Evolutionary conservation across 2,888 invertebrate genomes (phyloP).

Genomic region (Drosophila infuscata): DNA sequence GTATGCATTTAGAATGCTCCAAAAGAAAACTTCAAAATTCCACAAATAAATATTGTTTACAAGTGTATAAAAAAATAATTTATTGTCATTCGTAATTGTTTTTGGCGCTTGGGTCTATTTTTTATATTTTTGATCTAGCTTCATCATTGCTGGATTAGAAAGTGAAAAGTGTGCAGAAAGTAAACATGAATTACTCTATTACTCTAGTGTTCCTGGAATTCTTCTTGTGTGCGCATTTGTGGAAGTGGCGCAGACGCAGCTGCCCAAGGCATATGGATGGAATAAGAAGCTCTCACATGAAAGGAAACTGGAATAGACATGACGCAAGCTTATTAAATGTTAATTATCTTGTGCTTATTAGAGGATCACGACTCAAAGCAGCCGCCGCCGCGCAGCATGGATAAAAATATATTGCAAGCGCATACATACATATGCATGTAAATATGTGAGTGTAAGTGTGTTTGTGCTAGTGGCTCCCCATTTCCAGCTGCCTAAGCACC

Average conservation of each 20-base stretch:
- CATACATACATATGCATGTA: not conserved
- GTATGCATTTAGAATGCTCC: not conserved
- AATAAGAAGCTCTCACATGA: constrained; percentile 1
- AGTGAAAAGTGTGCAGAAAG: constrained; percentile 31
- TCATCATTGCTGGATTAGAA: constrained; percentile 26
- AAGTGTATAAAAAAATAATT: not conserved
- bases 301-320: constrained; percentile 9
- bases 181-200: constrained; percentile 26
- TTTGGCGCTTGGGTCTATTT: not conserved
- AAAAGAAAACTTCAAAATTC: not conserved
- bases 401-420: constrained; percentile 30
- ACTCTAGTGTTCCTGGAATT: constrained; percentile 15
- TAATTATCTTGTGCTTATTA: constrained; percentile 35
- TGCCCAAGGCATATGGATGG: not conserved
- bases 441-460: not conserved
- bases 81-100: constrained; percentile 27
- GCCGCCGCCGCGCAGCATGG: constrained; percentile 6
- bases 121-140: constrained; percentile 2
- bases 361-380: constrained; percentile 16
- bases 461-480: constrained; percentile 35
- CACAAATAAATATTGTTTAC: not conserved
- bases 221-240: constrained; percentile 2
- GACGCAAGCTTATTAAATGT: constrained; percentile 26
- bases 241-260: constrained; percentile 21
- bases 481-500: constrained; percentile 66